A percentile compares a stretch with the other conserved stretches of the same genome.
Evolutionary conservation across 30 jellyfish, hydroid and myxozoan genomes (phyloP).

Genomic region (Turritopsis dohrnii): DNA sequence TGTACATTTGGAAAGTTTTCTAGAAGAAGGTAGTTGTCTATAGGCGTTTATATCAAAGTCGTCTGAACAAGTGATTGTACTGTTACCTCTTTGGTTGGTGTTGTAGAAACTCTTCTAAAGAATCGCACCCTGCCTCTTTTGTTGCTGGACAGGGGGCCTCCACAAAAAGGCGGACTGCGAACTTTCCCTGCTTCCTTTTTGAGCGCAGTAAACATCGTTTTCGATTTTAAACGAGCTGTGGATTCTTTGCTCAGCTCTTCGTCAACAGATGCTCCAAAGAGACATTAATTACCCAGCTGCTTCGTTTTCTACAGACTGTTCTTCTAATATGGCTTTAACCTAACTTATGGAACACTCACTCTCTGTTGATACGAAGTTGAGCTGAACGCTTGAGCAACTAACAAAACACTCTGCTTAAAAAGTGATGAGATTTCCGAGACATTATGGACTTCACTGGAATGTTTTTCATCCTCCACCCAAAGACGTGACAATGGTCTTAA

Average conservation of each 20-base stretch:
- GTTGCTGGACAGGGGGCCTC: not conserved
- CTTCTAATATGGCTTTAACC: not conserved
- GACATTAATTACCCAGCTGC: not conserved
- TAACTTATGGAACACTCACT: not conserved
- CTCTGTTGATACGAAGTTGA: not conserved
- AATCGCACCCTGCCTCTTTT: not conserved
- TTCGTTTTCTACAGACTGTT: not conserved
- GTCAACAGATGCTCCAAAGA: not conserved
- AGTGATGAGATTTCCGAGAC: not conserved
- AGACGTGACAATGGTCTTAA: not conserved
- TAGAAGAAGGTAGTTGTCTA: not conserved
- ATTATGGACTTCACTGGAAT: not conserved
- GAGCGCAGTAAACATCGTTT: not conserved
- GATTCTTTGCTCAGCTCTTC: not conserved
- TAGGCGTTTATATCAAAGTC: not conserved
- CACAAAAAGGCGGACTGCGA: too few species aligned
- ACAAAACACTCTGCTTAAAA: not conserved
- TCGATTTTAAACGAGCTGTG: not conserved
- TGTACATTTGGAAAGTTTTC: not conserved
- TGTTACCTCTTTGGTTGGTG: not conserved
- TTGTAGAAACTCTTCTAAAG: not conserved
- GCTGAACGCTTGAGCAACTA: not conserved
- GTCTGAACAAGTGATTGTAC: not conserved
- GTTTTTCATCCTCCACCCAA: not conserved
- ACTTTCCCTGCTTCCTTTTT: not conserved